These are phyloP conservation scores for Entomyzon cyanotis DNA, from an alignment of 2,113 vertebrate species.

Conservation along the genomic window DNA sequence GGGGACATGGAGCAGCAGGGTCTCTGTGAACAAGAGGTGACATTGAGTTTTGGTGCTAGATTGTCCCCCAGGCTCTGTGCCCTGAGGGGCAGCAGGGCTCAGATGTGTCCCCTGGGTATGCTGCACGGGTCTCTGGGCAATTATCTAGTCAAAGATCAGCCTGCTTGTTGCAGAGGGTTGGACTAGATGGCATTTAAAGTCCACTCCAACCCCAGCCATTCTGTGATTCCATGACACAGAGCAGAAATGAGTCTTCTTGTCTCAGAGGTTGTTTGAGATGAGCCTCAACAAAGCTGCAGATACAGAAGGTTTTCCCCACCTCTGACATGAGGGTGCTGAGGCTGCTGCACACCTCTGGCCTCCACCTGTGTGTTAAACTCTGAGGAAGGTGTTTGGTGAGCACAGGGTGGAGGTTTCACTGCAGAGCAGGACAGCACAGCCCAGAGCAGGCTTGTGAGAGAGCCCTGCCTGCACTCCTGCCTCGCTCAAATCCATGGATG, in stretches of 20 bases:
- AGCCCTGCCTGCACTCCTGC: background rate
- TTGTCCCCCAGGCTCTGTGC: background rate
- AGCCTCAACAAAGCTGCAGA: background rate
- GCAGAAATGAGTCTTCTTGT: background rate
- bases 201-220: background rate
- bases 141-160: background rate
- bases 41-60: background rate
- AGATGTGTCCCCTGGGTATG: background rate
- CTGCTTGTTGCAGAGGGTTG: background rate
- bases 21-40: background rate
- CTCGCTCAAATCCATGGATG: fast-evolving
- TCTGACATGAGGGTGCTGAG: background rate
- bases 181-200: background rate
- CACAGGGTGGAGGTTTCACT: background rate
- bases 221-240: too few relatives aligned
- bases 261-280: background rate
- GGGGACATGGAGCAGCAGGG: fast-evolving
- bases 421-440: background rate
- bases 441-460: fast-evolving
- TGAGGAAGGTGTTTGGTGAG: background rate
- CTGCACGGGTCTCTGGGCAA: background rate
- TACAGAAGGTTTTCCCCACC: background rate
- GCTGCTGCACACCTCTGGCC: fast-evolving
- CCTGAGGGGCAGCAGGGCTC: fast-evolving
- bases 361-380: background rate